Evolutionary conservation across 2,888 invertebrate species (phyloP).

Genomic region (Agonopterix alstromeriana): DNA sequence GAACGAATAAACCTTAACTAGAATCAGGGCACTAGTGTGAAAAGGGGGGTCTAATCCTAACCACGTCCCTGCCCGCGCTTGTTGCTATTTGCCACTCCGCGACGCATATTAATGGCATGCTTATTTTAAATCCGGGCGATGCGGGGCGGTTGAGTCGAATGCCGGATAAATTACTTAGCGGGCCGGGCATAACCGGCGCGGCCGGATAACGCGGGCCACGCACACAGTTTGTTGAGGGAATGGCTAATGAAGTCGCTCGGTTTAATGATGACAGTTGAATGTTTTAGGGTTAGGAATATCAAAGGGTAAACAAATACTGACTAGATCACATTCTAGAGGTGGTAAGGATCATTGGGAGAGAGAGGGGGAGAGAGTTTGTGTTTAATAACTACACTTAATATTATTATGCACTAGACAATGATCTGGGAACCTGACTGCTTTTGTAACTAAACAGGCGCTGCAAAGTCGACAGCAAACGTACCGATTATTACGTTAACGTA

Average conservation of each 20-base stretch:
- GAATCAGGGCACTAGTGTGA: too few relatives aligned
- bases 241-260: conserved; percentile 7
- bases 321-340: too few relatives aligned
- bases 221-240: conserved; percentile 7
- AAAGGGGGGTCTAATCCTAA: too few relatives aligned
- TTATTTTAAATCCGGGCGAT: conserved; percentile 57
- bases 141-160: conserved; percentile 53
- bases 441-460: too few relatives aligned
- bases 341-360: too few relatives aligned
- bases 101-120: conserved; percentile 60
- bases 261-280: conserved; percentile 1
- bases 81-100: conserved; percentile 45
- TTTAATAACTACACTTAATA: too few relatives aligned
- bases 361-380: too few relatives aligned
- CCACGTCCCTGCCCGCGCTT: conserved; percentile 14
- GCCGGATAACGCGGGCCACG: conserved; percentile 8
- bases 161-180: conserved; percentile 50
- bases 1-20: too few relatives aligned
- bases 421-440: too few relatives aligned
- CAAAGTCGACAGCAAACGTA: too few relatives aligned
- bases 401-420: too few relatives aligned
- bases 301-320: background rate
- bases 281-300: background rate
- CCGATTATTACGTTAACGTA: too few relatives aligned
- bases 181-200: background rate